Conservation (phyloP, 2,797 vertebrate genomes). For the Lepilemur ruficaudatus region DNA sequence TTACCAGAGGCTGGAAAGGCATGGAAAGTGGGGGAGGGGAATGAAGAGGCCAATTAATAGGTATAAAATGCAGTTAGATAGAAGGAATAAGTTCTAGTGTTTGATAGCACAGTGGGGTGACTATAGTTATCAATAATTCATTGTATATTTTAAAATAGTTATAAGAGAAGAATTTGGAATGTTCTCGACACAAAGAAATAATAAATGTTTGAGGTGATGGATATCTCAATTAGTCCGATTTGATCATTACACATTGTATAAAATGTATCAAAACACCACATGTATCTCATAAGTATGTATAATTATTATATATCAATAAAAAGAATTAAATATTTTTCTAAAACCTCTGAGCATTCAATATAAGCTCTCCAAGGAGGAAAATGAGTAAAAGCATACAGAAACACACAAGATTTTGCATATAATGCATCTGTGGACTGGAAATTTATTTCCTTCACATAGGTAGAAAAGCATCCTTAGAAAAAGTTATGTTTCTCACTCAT, state of each 20-base stretch:
- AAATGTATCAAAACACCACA: background rate
- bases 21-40: no score
- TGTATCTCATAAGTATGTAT: background rate
- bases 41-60: background rate
- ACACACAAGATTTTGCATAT: background rate
- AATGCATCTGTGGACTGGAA: background rate
- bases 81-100: background rate
- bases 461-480: conserved; percentile 24
- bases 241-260: background rate
- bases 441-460: background rate
- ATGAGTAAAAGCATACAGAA: background rate
- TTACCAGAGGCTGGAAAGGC: background rate
- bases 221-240: background rate
- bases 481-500: background rate
- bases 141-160: background rate
- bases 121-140: background rate
- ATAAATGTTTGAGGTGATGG: background rate
- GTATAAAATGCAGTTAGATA: background rate
- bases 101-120: background rate
- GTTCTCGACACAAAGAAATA: background rate
- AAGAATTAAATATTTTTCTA: background rate
- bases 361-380: background rate
- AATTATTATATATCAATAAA: background rate
- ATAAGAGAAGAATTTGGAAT: background rate
- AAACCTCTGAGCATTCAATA: background rate